These are phyloP conservation scores for Sebastes hubbsi DNA, from an alignment of 2,797 vertebrate genomes.

Conservation along the genomic window DNA sequence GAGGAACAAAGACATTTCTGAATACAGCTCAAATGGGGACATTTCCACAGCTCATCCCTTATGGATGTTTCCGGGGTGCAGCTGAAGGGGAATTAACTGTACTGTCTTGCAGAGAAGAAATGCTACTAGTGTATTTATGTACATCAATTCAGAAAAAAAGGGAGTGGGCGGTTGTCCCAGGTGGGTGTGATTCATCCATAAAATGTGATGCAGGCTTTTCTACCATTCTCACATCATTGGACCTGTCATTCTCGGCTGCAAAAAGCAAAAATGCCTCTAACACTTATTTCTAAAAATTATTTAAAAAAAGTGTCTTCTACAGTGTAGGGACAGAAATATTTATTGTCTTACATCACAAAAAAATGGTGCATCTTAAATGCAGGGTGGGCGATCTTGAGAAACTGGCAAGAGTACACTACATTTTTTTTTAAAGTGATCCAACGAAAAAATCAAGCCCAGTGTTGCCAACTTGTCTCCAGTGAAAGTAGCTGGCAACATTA, in stretches of 20 bases:
- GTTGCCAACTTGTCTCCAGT: background rate
- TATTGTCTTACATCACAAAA: background rate
- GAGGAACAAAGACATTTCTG: constrained; percentile 69
- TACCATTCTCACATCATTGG: background rate
- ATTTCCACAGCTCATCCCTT: constrained; percentile 56
- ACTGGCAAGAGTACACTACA: background rate
- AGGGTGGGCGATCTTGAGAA: background rate
- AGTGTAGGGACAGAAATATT: background rate
- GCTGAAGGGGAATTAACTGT: constrained; percentile 61
- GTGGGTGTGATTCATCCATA: constrained; percentile 17
- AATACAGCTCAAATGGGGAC: constrained; percentile 66
- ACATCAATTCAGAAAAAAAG: background rate
- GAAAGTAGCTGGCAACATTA: background rate
- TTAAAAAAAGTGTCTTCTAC: background rate
- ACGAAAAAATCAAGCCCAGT: background rate
- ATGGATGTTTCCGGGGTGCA: constrained; percentile 49
- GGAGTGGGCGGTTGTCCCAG: constrained; percentile 11
- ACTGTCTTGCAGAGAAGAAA: constrained; percentile 39
- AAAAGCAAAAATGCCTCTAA: background rate
- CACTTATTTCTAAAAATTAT: constrained; percentile 5
- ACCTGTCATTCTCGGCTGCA: background rate
- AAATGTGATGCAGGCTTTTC: constrained; percentile 3
- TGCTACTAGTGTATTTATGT: constrained; percentile 20
- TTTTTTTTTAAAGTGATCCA: background rate
- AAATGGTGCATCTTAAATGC: no score